These are phyloP conservation scores for Isichthys henryi DNA, from an alignment of 2,113 vertebrate genomes.

Conservation along the genomic window DNA sequence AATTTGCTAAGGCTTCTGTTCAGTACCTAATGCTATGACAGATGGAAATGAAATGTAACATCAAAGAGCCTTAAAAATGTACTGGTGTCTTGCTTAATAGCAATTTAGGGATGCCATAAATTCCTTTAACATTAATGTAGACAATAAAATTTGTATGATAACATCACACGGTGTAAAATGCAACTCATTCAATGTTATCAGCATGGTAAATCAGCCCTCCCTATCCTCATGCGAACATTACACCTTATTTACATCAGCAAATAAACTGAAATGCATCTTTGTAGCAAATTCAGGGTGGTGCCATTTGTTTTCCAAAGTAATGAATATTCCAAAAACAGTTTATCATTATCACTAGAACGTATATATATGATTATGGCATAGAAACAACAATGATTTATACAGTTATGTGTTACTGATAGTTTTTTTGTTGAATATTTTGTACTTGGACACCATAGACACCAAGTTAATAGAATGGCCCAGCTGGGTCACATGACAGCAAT, in stretches of 20 bases:
- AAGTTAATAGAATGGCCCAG: neutral
- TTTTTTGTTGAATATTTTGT: neutral
- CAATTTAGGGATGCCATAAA: neutral
- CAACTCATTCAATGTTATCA: neutral
- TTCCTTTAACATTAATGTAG: neutral
- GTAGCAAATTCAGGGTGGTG: neutral
- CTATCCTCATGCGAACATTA: neutral
- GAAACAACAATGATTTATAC: neutral
- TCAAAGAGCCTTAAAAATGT: neutral
- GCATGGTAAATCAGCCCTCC: neutral
- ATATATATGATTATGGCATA: neutral
- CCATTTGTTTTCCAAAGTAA: neutral
- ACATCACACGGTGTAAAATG: neutral
- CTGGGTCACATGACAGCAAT: too few relatives aligned
- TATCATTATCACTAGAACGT: neutral
- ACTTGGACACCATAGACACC: neutral
- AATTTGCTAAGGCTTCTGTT: neutral
- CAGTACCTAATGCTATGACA: neutral
- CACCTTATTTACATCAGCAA: neutral
- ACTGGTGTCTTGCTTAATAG: neutral
- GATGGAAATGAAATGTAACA: neutral
- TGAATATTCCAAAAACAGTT: neutral
- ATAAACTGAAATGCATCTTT: neutral
- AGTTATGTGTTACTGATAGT: neutral
- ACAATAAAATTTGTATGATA: neutral